Base-by-base conservation (phyloP, 1,140 invertebrate genomes). In the Coenobita brevimanus region DNA sequence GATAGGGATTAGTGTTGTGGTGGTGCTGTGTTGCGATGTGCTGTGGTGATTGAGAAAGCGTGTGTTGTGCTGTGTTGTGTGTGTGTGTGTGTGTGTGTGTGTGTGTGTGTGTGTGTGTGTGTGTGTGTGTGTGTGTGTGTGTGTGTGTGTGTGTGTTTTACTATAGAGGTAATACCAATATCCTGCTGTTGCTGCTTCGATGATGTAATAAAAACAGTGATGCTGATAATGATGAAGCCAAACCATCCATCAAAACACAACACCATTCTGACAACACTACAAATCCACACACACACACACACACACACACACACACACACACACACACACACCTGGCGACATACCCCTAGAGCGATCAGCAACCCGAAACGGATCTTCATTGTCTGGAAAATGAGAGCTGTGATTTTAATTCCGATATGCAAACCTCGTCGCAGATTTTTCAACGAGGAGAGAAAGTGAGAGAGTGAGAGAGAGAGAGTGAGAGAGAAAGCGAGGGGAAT, bases 361-460 rank as follows among this genome's bases (percentile, higher is more conserved):
- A 3, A 46, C 24, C 13, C 30, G 57, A 80, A 83, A 71, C 62
- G 81, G 67, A 46, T 46, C 41, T 83, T 62, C 81, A 83, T 83
- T 83, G 81, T 83, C 81, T 83, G 43, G 81, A 50, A 83, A 83
- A 83, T 83, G 81, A 83, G 67, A 21, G 67, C 67, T 83, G 41
- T 83, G 81, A 83, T 83, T 83, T 83, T 83, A 83, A 83, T 83
- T 71, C 67, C 81, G 81, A 83, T 83, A 83, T 83, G 81, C 81
- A 83, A 83, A 71, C 81, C 81, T 62, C 38, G 33, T 41, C 57
- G 50, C 36, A 67, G 80, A 82, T 67, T 67, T 50, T 82, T 43
- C 41, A 17, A 43, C 36, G 36, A 38, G 62, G 38, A 41, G 30
- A n/a, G n/a, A n/a, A n/a, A n/a, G n/a, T n/a, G n/a, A n/a, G n/a